phyloP scores from a whole-genome alignment of 2,888 invertebrate species.

The Caenorhabditis uteleia region DNA sequence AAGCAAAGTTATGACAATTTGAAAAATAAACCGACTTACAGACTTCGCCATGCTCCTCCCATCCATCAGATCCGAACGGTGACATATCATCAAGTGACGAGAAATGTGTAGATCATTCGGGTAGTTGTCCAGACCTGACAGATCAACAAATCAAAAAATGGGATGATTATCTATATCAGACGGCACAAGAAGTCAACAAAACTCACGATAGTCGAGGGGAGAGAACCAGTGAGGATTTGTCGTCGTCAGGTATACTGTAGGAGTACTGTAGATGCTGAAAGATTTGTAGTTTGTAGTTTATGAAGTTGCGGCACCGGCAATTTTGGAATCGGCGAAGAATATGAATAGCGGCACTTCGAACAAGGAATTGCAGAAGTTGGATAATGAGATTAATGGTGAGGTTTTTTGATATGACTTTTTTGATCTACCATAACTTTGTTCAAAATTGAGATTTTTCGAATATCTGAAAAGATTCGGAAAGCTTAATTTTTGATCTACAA shows the following conservation, averaged over 20 bases:
- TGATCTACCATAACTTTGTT: too few relatives aligned
- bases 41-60: slow-evolving; percentile 41
- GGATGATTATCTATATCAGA: slow-evolving; percentile 57
- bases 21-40: slow-evolving; percentile 2
- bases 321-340: slow-evolving; percentile 52
- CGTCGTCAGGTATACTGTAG: too few relatives aligned
- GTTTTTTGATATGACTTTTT: neutral
- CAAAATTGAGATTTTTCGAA: too few relatives aligned
- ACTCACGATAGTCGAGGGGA: slow-evolving; percentile 23
- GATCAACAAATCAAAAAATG: slow-evolving; percentile 55
- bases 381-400: slow-evolving; percentile 45
- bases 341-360: slow-evolving; percentile 49
- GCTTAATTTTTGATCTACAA: too few relatives aligned
- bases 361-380: slow-evolving; percentile 48
- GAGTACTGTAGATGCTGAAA: too few relatives aligned
- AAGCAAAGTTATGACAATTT: too few relatives aligned
- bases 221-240: too few relatives aligned
- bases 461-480: too few relatives aligned
- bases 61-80: slow-evolving; percentile 44
- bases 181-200: slow-evolving; percentile 32
- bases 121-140: slow-evolving; percentile 3
- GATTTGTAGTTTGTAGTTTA: slow-evolving; percentile 50
- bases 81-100: neutral
- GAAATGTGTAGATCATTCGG: neutral
- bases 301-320: slow-evolving; percentile 52